A percentile compares a stretch with the other conserved stretches of the same genome.
Evolutionary conservation across 1,140 invertebrate genomes (phyloP).

Genomic region (Drosophila kohkoa): DNA sequence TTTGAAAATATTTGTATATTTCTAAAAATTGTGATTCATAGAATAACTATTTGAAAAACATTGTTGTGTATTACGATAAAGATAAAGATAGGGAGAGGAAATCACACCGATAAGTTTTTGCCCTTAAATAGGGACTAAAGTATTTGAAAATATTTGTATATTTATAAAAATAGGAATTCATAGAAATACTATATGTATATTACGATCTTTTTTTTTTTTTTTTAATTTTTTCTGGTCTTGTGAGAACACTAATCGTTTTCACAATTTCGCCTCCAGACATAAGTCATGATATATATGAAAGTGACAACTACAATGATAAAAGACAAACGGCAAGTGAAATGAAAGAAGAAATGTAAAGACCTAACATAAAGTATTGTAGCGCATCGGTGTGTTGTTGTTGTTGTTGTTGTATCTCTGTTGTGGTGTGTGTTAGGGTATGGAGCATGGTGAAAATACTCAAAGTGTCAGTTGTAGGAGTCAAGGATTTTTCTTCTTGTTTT

Average conservation of each 20-base stretch:
- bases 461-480: slow-evolving; percentile 68
- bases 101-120: not conserved
- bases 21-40: not conserved
- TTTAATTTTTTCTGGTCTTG: no score
- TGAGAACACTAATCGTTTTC: no score
- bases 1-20: not conserved
- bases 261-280: no score
- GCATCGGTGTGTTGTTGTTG: slow-evolving; percentile 30
- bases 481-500: slow-evolving; percentile 53
- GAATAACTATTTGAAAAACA: no score
- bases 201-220: no score
- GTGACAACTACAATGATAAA: not conserved
- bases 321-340: not conserved
- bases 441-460: slow-evolving; percentile 58
- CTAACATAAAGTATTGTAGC: slow-evolving; percentile 30
- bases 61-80: not conserved
- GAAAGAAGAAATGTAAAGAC: slow-evolving; percentile 31
- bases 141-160: not conserved
- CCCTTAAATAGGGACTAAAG: not conserved
- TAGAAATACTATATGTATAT: no score
- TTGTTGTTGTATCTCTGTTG: slow-evolving; percentile 1
- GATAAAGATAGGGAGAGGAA: not conserved
- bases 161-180: not conserved
- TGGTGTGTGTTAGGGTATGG: slow-evolving; percentile 1
- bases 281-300: not conserved